Evolutionary conservation across 2,113 vertebrate species (phyloP).

Genomic region (Blennius ocellaris): DNA sequence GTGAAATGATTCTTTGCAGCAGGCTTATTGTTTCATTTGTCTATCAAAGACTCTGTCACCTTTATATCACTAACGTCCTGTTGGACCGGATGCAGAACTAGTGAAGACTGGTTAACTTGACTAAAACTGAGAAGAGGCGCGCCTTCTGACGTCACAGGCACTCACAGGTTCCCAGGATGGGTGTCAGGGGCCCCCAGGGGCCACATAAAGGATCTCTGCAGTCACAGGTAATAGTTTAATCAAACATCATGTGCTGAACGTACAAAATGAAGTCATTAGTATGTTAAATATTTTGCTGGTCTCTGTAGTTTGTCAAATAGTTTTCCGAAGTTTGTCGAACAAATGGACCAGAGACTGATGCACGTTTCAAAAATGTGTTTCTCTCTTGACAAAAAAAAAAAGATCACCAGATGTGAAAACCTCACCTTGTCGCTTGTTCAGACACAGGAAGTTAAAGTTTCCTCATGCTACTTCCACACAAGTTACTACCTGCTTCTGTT

Average conservation of each 20-base stretch:
- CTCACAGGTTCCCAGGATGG: slow-evolving; percentile 12
- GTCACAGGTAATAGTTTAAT: not conserved
- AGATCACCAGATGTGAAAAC: not conserved
- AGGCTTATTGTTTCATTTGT: too few relatives aligned
- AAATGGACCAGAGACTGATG: too few relatives aligned
- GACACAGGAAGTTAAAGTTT: not conserved
- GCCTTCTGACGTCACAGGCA: slow-evolving; percentile 68
- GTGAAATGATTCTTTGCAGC: too few relatives aligned
- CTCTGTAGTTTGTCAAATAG: not conserved
- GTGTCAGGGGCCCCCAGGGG: not conserved
- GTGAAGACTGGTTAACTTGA: not conserved
- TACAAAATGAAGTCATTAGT: not conserved
- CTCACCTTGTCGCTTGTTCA: not conserved
- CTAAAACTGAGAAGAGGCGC: slow-evolving; percentile 37
- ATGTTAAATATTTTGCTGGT: not conserved
- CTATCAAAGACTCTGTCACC: too few relatives aligned
- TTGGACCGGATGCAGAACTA: not conserved
- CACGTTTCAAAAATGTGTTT: not conserved
- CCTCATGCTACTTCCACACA: not conserved
- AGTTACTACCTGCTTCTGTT: too few relatives aligned
- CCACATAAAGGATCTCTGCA: not conserved
- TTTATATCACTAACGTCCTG: not conserved
- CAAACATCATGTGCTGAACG: too few relatives aligned
- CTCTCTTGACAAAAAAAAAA: not conserved
- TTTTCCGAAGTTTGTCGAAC: too few relatives aligned